A percentile compares a stretch with the other conserved stretches of the same genome.
Conservation (phyloP, 2,113 vertebrate genomes). For the Halcyon senegalensis region DNA sequence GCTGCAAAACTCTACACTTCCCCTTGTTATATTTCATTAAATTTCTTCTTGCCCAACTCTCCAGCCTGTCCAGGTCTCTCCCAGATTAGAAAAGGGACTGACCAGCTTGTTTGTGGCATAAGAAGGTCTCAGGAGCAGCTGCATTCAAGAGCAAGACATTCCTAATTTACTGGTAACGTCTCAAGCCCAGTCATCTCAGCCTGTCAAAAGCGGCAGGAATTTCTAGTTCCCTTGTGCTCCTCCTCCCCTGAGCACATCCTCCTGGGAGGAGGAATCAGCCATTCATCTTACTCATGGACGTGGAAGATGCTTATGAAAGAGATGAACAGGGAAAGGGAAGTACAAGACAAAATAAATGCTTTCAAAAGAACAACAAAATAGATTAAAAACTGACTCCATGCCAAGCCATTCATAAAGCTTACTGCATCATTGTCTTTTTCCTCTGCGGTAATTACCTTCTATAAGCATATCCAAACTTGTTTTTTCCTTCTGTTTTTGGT, state of each 20-base stretch:
- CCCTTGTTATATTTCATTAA: too few relatives aligned
- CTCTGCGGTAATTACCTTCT: neutral
- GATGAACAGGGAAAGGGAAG: neutral
- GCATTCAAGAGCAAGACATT: neutral
- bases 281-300: neutral
- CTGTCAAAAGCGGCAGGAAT: neutral
- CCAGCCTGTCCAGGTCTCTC: too few relatives aligned
- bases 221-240: neutral
- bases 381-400: constrained; percentile 4
- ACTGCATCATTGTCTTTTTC: constrained; percentile 36
- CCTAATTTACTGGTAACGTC: neutral
- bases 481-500: constrained; percentile 52
- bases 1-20: too few relatives aligned
- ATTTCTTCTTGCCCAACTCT: too few relatives aligned
- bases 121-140: constrained; percentile 8
- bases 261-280: neutral
- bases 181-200: neutral
- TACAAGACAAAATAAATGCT: neutral
- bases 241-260: neutral
- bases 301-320: neutral
- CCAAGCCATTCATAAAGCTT: constrained; percentile 40
- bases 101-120: constrained; percentile 29
- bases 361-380: neutral
- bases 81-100: constrained; percentile 55
- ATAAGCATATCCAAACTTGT: constrained; percentile 54